phyloP scores from a whole-genome alignment of 2,797 vertebrate genomes.

The Anabacerthia variegaticeps region DNA sequence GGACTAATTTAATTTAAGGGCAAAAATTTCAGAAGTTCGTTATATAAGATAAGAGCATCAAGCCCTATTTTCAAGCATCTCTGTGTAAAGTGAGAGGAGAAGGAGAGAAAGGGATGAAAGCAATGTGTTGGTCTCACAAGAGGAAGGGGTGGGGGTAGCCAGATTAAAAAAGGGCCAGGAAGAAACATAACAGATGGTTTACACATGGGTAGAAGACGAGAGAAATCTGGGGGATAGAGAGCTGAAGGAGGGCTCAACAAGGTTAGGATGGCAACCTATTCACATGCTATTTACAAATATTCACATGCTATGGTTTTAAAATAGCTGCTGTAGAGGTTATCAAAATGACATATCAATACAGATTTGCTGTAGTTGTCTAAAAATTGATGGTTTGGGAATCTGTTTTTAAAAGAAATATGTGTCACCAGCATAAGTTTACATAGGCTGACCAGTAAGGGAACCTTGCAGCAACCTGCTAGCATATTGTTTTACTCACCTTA shows the following conservation, averaged over 20 bases:
- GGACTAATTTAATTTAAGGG: conserved; percentile 54
- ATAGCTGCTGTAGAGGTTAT: conserved; percentile 60
- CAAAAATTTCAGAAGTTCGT: conserved; percentile 45
- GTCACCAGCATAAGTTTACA: background rate
- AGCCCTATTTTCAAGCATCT: conserved; percentile 66
- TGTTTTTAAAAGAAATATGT: conserved; percentile 4
- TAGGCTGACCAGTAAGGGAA: conserved; percentile 14
- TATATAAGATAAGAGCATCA: conserved; percentile 25
- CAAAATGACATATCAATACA: conserved; percentile 50
- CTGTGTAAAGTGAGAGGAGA: conserved; percentile 65
- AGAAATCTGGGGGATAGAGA: conserved; percentile 61
- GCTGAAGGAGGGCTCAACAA: conserved; percentile 49
- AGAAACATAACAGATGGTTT: conserved; percentile 70
- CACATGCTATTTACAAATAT: conserved; percentile 26
- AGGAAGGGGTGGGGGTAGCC: conserved; percentile 62
- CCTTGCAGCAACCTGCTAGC: background rate
- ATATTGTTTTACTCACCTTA: background rate
- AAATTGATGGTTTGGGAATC: background rate
- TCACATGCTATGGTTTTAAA: conserved; percentile 44
- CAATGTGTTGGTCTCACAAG: conserved; percentile 70
- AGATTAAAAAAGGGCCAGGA: conserved; percentile 61
- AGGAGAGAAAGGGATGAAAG: conserved; percentile 66
- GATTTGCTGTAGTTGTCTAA: conserved; percentile 15
- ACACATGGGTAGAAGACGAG: conserved; percentile 61
- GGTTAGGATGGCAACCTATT: conserved; percentile 61